Conservation (phyloP, 2,797 vertebrate genomes). For the Argentina silus region DNA sequence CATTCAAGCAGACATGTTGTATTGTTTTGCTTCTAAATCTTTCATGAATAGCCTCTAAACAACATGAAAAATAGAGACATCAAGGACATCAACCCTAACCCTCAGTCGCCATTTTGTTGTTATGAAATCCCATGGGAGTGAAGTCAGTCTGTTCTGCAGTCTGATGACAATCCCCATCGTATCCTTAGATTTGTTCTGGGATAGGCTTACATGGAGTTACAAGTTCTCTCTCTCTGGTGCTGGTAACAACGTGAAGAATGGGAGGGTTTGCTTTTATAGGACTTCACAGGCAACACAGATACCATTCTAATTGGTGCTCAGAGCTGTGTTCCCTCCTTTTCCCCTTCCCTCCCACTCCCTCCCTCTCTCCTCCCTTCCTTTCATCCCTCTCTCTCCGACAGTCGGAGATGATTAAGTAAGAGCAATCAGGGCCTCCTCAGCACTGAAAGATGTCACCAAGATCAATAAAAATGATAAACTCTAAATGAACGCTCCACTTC, state of each 20-base stretch:
- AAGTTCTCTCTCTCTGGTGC: neutral
- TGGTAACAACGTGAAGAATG: neutral
- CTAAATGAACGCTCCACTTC: slow-evolving; percentile 60
- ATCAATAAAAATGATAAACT: slow-evolving; percentile 75
- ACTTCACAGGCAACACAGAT: slow-evolving; percentile 19
- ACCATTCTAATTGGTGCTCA: slow-evolving; percentile 32
- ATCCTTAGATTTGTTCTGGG: neutral
- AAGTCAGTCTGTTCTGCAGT: neutral
- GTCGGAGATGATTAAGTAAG: slow-evolving; percentile 56
- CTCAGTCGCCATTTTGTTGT: no score
- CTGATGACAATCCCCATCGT: neutral
- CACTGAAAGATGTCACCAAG: slow-evolving; percentile 57
- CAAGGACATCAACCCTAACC: no score
- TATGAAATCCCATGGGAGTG: no score
- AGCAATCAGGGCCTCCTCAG: slow-evolving; percentile 61
- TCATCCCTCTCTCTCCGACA: neutral
- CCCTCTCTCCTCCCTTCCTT: slow-evolving; percentile 2
- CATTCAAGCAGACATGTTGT: no score
- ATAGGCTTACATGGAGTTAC: slow-evolving; percentile 5
- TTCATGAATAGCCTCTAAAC: no score
- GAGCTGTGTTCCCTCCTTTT: slow-evolving; percentile 11
- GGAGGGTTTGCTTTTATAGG: neutral
- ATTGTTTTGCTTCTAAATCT: no score
- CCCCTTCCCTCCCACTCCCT: neutral
- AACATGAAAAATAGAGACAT: no score